Evolutionary conservation across 2,113 vertebrate species (phyloP).

Genomic region (rat (Rattus norvegicus)): GRCr8 NC_086028.1:71692501-71693000

Average conservation of each 20-base stretch:
- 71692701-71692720: background rate
- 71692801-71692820: background rate
- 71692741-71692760: background rate
- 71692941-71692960: constrained; percentile 26
- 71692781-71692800: background rate
- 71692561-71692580: background rate
- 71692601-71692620: background rate
- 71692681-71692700: background rate
- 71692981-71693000: background rate
- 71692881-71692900: background rate
- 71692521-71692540: background rate
- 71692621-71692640: background rate
- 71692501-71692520: background rate
- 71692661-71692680: background rate
- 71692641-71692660: background rate
- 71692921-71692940: constrained; percentile 18
- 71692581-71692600: background rate
- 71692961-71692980: background rate
- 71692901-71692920: background rate
- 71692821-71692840: background rate
- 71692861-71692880: background rate
- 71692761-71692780: background rate
- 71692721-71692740: background rate
- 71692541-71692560: background rate
- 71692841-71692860: background rate